phyloP scores from a whole-genome alignment of 2,797 vertebrate genomes.

The Telmatherina bonti region DNA sequence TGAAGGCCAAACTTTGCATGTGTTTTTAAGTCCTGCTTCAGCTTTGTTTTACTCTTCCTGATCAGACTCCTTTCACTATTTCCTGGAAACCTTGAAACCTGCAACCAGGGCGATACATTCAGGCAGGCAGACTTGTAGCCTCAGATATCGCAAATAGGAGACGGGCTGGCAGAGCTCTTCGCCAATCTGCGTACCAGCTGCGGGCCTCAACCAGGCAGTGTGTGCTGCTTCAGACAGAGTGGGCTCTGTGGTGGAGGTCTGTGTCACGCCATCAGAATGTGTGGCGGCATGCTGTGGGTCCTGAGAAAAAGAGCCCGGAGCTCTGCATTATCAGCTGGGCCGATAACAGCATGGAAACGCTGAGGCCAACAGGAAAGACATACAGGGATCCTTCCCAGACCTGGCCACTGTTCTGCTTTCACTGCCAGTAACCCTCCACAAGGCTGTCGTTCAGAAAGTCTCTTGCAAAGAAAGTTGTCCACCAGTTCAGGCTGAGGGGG shows the following conservation, averaged over 20 bases:
- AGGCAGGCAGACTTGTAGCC: conserved; percentile 10
- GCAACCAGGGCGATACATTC: conserved; percentile 10
- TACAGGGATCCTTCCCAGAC: conserved; percentile 76
- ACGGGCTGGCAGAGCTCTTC: conserved; percentile 52
- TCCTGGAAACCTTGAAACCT: conserved; percentile 18
- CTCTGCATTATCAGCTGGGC: conserved; percentile 84
- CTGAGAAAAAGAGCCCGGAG: conserved; percentile 80
- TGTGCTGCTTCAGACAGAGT: conserved; percentile 68
- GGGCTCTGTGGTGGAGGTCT: conserved; percentile 71
- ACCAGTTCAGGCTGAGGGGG: conserved; percentile 28
- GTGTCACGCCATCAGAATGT: conserved; percentile 77
- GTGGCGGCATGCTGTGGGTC: conserved; percentile 72
- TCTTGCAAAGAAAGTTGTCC: conserved; percentile 21
- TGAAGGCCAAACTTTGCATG: neutral
- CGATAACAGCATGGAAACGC: conserved; percentile 87
- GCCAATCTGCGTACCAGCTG: conserved; percentile 74
- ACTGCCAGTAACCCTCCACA: conserved; percentile 75
- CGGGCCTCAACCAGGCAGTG: conserved; percentile 51
- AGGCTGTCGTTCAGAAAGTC: conserved; percentile 25
- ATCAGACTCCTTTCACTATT: neutral
- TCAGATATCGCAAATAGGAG: conserved; percentile 44
- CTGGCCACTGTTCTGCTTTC: conserved; percentile 64
- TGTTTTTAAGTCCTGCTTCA: neutral
- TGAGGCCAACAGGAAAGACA: conserved; percentile 85
- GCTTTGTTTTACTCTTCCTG: neutral